Evolutionary conservation across 2,888 invertebrate genomes (phyloP).

Genomic region (Pseudeuparius sepicola): DNA sequence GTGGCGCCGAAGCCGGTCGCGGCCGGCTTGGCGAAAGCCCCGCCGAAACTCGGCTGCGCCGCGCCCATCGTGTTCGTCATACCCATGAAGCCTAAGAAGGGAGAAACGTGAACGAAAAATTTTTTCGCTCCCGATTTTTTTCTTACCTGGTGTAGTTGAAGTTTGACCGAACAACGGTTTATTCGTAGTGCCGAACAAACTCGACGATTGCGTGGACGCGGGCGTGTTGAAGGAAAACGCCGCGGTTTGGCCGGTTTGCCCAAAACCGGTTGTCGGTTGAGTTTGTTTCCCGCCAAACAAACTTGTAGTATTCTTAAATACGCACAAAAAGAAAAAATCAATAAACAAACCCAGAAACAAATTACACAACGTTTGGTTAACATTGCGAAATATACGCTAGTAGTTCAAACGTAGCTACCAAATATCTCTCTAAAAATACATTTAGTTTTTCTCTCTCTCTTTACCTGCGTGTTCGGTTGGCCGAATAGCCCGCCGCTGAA

Average conservation of each 20-base stretch:
- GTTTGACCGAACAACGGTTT: slow-evolving; percentile 32
- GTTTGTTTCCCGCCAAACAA: slow-evolving; percentile 41
- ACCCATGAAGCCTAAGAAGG: slow-evolving; percentile 6
- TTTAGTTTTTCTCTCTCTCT: no score
- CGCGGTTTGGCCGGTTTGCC: slow-evolving; percentile 31
- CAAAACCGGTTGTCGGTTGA: slow-evolving; percentile 39
- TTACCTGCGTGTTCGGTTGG: slow-evolving; percentile 28
- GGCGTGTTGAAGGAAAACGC: slow-evolving; percentile 33
- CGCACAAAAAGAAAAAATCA: no score
- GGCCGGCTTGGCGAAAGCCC: slow-evolving; percentile 32
- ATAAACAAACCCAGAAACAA: no score
- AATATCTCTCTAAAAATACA: no score
- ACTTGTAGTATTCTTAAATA: slow-evolving; percentile 31
- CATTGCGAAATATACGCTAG: no score
- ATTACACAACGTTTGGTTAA: no score
- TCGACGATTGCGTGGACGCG: slow-evolving; percentile 26
- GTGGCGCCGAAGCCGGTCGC: slow-evolving; percentile 32
- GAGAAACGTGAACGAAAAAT: background rate
- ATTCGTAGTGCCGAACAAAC: slow-evolving; percentile 28
- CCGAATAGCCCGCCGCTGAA: slow-evolving; percentile 42
- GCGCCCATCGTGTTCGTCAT: slow-evolving; percentile 17
- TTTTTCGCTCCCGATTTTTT: no score
- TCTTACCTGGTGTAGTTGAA: slow-evolving; percentile 22
- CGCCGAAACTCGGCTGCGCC: slow-evolving; percentile 25
- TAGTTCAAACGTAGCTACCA: no score